Base-by-base conservation (phyloP, 2,113 vertebrate genomes). In the Lagopus leucura region DNA sequence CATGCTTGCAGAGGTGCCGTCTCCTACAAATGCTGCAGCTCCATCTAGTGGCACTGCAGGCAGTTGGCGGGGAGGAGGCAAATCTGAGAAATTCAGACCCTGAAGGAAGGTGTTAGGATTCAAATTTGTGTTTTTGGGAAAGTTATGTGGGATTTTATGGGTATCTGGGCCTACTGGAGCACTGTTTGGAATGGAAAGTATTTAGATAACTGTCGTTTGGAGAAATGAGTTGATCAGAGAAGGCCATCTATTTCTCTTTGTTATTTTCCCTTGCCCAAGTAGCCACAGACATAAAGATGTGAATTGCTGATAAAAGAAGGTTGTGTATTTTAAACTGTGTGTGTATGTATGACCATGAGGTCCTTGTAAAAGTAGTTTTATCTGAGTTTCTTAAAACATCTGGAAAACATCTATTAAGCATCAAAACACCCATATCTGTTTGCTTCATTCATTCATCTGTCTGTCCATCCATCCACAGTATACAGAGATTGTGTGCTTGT, bases 31-130 rank as follows among this genome's bases (percentile, higher is more conserved):
- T 91, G 86, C 85, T 81, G 58, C 90, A 74, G 92, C 95, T 72
- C 97, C 97, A 96, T 92, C 98, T 98, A 92, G 97, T 81, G 98
- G 78, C 22, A 16, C 1, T 13, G 8, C 2, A 11, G 17, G 15
- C 63, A 14, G 38, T 13, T 64, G 55, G 40, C 47, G 15, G 21
- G 16, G 17, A 4, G 6, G 32, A 36, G 10, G 8, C 9, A 27
- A 10, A 34, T 5, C 13, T 36, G 2, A 18, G 42, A 42, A 38
- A 30, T 4, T 0, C 4, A 34, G 14, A 20, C 15, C 6, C 32
- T 0, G 10, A 10, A 67, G 60, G n/a, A 63, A 83, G 83, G 45
- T 0, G 16, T 2, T 5, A 28, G 22, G 7, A 38, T 61, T 83
- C 36, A 34, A 57, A 57, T 40, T 66, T 7, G 2, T 21, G 22